Percentiles rank a stretch among this genome's conserved stretches.
These are phyloP conservation scores for Hypomecis punctinalis DNA, from an alignment of 2,888 invertebrate genomes.

Conservation along the genomic window DNA sequence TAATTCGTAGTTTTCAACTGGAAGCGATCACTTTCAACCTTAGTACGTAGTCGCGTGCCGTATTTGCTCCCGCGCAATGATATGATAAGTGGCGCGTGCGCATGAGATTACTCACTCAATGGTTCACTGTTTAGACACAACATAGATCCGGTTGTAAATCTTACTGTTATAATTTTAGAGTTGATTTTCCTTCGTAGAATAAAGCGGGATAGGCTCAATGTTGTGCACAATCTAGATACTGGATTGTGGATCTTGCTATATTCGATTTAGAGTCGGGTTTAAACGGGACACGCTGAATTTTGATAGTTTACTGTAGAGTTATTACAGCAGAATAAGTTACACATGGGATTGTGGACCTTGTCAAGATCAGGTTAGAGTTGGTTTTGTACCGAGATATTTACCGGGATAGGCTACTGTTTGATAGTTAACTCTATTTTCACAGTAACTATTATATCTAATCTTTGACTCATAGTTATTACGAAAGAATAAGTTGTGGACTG, in stretches of 20 bases:
- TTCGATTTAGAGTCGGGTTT: neutral
- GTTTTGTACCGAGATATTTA: too few relatives aligned
- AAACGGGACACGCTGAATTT: too few relatives aligned
- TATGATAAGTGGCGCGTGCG: conserved; percentile 43
- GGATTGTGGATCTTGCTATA: neutral
- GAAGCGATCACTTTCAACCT: conserved; percentile 5
- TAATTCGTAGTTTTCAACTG: too few relatives aligned
- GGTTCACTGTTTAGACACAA: conserved; percentile 16
- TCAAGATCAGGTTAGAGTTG: neutral
- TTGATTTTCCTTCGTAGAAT: neutral
- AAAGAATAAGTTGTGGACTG: neutral
- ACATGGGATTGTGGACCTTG: neutral
- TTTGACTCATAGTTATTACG: too few relatives aligned
- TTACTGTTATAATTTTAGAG: neutral
- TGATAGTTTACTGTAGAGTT: too few relatives aligned
- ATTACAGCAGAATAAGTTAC: too few relatives aligned
- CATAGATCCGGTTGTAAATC: neutral
- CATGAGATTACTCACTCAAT: conserved; percentile 28
- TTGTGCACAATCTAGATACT: too few relatives aligned
- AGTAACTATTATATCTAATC: too few relatives aligned
- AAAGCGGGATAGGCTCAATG: too few relatives aligned
- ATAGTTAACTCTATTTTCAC: too few relatives aligned
- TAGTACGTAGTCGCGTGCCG: conserved; percentile 43
- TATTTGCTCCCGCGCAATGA: conserved; percentile 43
- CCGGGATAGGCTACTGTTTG: too few relatives aligned